These are phyloP conservation scores for Solea solea DNA, from an alignment of 2,113 vertebrate species.

Conservation along the genomic window DNA sequence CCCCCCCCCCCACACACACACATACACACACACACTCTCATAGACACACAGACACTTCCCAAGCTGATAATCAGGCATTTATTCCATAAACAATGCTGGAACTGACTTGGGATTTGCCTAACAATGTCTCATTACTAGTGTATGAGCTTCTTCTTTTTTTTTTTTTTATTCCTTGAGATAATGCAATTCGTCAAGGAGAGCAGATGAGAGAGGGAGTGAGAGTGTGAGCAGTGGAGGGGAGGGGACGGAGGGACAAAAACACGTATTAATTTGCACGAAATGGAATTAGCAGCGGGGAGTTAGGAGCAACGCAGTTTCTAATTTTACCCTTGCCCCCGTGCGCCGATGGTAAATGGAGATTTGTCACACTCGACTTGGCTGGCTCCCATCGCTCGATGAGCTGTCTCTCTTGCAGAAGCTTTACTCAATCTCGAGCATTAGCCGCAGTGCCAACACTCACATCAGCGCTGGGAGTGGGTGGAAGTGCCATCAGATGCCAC, in stretches of 20 bases:
- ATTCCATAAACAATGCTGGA: slow-evolving; percentile 81
- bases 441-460: slow-evolving; percentile 63
- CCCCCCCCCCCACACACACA: no score
- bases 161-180: slow-evolving; percentile 74
- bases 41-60: slow-evolving; percentile 55
- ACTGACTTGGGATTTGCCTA: slow-evolving; percentile 83
- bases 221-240: slow-evolving; percentile 45
- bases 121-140: slow-evolving; percentile 85
- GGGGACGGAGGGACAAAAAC: slow-evolving; percentile 72
- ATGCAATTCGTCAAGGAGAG: slow-evolving; percentile 81
- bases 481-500: slow-evolving; percentile 68
- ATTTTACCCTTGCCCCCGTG: slow-evolving; percentile 84
- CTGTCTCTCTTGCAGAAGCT: slow-evolving; percentile 78
- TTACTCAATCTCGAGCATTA: slow-evolving; percentile 61
- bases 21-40: neutral
- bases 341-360: slow-evolving; percentile 88
- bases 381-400: slow-evolving; percentile 82
- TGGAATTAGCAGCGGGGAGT: slow-evolving; percentile 85
- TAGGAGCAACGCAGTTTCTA: slow-evolving; percentile 77
- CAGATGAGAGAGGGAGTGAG: slow-evolving; percentile 61
- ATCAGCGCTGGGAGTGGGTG: slow-evolving; percentile 62
- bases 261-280: slow-evolving; percentile 87
- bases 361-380: slow-evolving; percentile 91
- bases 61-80: slow-evolving; percentile 82
- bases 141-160: slow-evolving; percentile 58